Evolutionary conservation across 2,113 vertebrate genomes (phyloP).

Genomic region (Daboia siamensis): DNA sequence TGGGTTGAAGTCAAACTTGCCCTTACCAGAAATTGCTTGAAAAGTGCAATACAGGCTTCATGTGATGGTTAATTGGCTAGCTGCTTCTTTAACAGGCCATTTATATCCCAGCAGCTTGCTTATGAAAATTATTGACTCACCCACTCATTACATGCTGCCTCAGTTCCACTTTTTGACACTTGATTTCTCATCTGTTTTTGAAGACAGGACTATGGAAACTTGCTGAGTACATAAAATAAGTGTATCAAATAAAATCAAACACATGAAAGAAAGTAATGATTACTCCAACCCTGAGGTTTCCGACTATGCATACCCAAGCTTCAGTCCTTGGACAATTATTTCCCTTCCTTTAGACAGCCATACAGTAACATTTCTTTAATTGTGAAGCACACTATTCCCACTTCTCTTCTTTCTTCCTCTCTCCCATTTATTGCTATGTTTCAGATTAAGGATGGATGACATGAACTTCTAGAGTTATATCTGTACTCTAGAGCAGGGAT

Average conservation of each 20-base stretch:
- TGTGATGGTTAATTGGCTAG: background rate
- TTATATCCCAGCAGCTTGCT: background rate
- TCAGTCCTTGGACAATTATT: background rate
- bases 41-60: background rate
- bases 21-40: background rate
- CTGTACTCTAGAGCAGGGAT: background rate
- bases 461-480: background rate
- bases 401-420: background rate
- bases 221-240: background rate
- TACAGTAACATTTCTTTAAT: background rate
- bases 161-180: background rate
- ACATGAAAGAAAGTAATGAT: background rate
- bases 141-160: background rate
- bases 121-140: background rate
- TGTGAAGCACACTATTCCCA: background rate
- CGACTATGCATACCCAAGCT: background rate
- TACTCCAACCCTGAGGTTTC: background rate
- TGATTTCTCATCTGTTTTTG: background rate
- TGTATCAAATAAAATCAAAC: background rate
- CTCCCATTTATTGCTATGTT: background rate
- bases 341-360: background rate
- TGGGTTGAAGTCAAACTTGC: background rate
- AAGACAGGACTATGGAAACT: background rate
- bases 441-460: background rate
- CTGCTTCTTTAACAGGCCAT: background rate